Evolutionary conservation across 2,113 vertebrate genomes (phyloP).

Genomic region (Oxyruncus cristatus): DNA sequence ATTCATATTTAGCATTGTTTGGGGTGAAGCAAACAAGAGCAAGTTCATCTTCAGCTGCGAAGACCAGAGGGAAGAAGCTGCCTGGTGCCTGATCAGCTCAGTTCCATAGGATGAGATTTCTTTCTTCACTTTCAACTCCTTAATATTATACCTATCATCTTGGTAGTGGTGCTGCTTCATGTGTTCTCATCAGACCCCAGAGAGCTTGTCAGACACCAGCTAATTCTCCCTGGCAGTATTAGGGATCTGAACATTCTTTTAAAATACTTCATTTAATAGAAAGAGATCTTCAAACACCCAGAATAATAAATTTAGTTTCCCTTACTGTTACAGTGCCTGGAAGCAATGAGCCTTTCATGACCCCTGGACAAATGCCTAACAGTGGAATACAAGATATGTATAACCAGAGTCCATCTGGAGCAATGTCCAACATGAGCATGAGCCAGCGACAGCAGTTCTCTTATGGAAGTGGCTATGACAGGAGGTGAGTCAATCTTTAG

Average conservation of each 20-base stretch:
- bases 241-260: conserved; percentile 31
- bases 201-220: conserved; percentile 10
- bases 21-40: neutral
- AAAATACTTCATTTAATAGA: conserved; percentile 9
- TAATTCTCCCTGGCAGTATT: conserved; percentile 36
- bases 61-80: neutral
- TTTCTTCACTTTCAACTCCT: neutral
- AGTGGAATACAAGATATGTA: conserved; percentile 94
- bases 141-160: neutral
- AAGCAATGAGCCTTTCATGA: conserved; percentile 87
- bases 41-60: neutral
- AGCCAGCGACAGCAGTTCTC: conserved; percentile 91
- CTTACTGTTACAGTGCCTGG: conserved; percentile 82
- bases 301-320: conserved; percentile 19
- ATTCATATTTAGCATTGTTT: neutral
- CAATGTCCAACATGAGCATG: conserved; percentile 85
- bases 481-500: conserved; percentile 78
- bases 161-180: conserved; percentile 5
- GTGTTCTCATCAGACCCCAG: neutral
- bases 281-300: neutral
- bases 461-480: conserved; percentile 88
- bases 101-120: neutral
- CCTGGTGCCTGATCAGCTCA: neutral
- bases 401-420: conserved; percentile 82
- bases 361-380: conserved; percentile 88